Percentiles rank a stretch among this genome's conserved stretches.
Evolutionary conservation across 2,113 vertebrate genomes (phyloP).

Genomic region (Alligator sinensis): DNA sequence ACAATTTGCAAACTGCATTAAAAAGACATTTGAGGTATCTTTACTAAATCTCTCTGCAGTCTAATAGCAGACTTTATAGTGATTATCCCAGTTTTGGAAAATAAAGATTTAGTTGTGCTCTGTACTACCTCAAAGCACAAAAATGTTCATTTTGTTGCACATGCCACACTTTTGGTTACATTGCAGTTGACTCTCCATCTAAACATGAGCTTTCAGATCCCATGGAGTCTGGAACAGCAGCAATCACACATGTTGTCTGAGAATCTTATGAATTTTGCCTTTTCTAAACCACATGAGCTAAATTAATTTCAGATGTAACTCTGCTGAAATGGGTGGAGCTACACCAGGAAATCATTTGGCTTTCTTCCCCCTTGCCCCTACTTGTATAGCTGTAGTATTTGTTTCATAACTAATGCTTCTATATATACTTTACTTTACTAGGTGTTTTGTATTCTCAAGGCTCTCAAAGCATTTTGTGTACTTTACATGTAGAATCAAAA

Average conservation of each 20-base stretch:
- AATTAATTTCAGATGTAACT: slow-evolving; percentile 6
- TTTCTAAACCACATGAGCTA: neutral
- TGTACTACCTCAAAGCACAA: too few species aligned
- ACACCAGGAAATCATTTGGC: neutral
- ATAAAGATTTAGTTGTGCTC: too few species aligned
- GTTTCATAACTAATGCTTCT: neutral
- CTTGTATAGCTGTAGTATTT: too few species aligned
- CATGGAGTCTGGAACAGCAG: too few species aligned
- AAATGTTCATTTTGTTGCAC: too few species aligned
- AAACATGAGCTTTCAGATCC: too few species aligned
- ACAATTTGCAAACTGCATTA: neutral
- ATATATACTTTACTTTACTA: neutral
- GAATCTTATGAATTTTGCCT: neutral
- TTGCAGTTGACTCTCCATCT: too few species aligned
- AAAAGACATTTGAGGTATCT: too few species aligned
- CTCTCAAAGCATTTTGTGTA: neutral
- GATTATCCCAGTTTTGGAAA: neutral
- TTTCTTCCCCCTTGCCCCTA: neutral
- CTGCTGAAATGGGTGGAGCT: neutral
- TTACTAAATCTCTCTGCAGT: neutral
- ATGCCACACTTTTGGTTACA: too few species aligned
- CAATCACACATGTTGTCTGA: neutral
- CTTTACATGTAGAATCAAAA: neutral
- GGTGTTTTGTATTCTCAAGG: neutral
- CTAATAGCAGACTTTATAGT: neutral